These are phyloP conservation scores for Amphiura filiformis DNA, from an alignment of 35 echinoderm and acorn worm species.

Conservation along the genomic window DNA sequence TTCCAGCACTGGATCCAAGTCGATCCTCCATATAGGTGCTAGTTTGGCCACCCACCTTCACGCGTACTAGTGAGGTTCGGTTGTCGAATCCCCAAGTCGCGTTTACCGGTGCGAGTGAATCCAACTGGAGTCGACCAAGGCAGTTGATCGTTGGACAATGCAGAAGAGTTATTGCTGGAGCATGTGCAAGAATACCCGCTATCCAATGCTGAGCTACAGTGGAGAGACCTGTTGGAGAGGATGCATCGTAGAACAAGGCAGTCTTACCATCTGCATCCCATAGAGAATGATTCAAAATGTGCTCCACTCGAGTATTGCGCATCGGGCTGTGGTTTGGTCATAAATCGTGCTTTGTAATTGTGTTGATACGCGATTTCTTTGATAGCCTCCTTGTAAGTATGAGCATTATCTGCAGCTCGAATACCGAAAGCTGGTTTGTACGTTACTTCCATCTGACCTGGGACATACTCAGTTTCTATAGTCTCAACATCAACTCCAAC, in stretches of 20 bases:
- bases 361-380: constrained; percentile 72
- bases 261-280: constrained; percentile 50
- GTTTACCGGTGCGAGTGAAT: too few relatives aligned
- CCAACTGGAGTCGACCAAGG: neutral
- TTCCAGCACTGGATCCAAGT: constrained; percentile 62
- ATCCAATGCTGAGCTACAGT: constrained; percentile 63
- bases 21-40: constrained; percentile 79
- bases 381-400: constrained; percentile 55
- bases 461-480: constrained; percentile 38
- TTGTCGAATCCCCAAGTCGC: constrained; percentile 93
- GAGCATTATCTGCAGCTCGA: constrained; percentile 48
- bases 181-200: constrained; percentile 63
- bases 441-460: constrained; percentile 56
- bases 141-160: constrained; percentile 67
- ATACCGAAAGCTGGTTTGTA: constrained; percentile 69
- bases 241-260: constrained; percentile 20
- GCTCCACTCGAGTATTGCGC: constrained; percentile 24
- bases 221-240: constrained; percentile 26
- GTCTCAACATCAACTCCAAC: constrained; percentile 58
- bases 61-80: constrained; percentile 51
- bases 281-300: too few relatives aligned
- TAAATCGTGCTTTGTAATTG: constrained; percentile 58
- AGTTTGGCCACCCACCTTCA: constrained; percentile 38
- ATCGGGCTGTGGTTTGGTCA: constrained; percentile 59
- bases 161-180: constrained; percentile 43